phyloP scores from a whole-genome alignment of 2,888 invertebrate genomes.

The Diarsia rubi region DNA sequence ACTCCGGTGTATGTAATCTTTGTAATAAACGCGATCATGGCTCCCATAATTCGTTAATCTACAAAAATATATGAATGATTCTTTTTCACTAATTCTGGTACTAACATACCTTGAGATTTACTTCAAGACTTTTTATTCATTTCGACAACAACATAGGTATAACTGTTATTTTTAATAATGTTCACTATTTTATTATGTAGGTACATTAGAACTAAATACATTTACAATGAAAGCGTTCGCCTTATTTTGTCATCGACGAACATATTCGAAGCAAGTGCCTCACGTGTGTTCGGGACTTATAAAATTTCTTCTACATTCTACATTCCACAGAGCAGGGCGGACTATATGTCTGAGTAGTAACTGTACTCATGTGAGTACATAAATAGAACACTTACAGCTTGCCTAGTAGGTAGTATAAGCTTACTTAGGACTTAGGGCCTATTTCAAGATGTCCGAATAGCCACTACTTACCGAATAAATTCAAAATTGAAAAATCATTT shows the following conservation, averaged over 20 bases:
- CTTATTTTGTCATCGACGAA: conserved; percentile 49
- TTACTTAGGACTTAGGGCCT: no score
- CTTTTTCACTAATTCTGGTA: neutral
- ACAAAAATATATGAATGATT: neutral
- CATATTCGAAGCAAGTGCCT: conserved; percentile 60
- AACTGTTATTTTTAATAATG: neutral
- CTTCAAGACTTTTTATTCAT: neutral
- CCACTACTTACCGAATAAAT: no score
- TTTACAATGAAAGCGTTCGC: conserved; percentile 57
- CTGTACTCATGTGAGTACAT: conserved; percentile 7
- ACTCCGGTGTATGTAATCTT: neutral
- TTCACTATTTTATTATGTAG: neutral
- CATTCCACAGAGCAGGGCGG: conserved; percentile 59
- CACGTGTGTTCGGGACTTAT: conserved; percentile 69
- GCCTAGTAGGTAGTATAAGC: neutral
- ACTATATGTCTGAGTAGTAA: conserved; percentile 25
- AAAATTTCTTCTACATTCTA: conserved; percentile 69
- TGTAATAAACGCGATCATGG: neutral
- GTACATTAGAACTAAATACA: neutral
- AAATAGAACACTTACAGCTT: neutral
- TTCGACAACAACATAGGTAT: neutral
- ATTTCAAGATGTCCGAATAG: no score
- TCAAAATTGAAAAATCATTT: no score
- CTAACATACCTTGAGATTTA: neutral
- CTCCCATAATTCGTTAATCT: neutral